Base-by-base conservation (phyloP, 2,113 vertebrate genomes). In the Leiothrix lutea region DNA sequence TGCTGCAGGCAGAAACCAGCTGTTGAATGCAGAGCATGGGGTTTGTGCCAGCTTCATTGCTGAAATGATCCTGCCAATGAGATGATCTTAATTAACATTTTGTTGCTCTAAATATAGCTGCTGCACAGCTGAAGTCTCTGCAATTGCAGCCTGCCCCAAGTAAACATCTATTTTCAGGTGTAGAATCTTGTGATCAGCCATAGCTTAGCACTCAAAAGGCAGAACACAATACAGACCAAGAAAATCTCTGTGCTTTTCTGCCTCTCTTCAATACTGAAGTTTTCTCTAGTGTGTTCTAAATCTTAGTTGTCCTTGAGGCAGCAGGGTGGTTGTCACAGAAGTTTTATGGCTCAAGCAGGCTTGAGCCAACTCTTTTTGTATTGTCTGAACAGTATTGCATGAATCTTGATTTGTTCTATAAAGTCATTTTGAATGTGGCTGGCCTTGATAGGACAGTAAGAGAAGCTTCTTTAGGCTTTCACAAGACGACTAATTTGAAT, bases 131-230 rank as follows among this genome's bases (percentile, higher is more conserved):
- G 93, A 96, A 96, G 90, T 60, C 62, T 75, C 64, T 91, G 85
- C 92, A 80, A 20, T 86, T 82, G 92, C 67, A 94, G 79, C 54
- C 82, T 93, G 94, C 70, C 82, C 26, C 7, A 44, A 92, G 92
- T 94, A 92, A 96, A 95, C 81, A 94, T 80, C 88, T 94, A 94
- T 96, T 97, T 97, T 97, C 93, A 95, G 95, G 94, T 97, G 35
- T 44, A 40, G 67, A 88, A 44, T 66, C 85, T 51, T 74, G 71
- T 92, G 71, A 88, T 90, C 71, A 51, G 29, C 62, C 50, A 3
- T 14, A 50, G 71, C 66, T 85, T 47, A 89, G 75, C 23, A 19
- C n/a, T 56, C 26, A 54, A 29, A 77, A 72, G 40, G 47, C 60
- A 86, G 47, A 80, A 31, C 3, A 2, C 33, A 73, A 19, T 60